Evolutionary conservation across 2,113 vertebrate genomes (phyloP).

Genomic region (Otocyon megalotis): DNA sequence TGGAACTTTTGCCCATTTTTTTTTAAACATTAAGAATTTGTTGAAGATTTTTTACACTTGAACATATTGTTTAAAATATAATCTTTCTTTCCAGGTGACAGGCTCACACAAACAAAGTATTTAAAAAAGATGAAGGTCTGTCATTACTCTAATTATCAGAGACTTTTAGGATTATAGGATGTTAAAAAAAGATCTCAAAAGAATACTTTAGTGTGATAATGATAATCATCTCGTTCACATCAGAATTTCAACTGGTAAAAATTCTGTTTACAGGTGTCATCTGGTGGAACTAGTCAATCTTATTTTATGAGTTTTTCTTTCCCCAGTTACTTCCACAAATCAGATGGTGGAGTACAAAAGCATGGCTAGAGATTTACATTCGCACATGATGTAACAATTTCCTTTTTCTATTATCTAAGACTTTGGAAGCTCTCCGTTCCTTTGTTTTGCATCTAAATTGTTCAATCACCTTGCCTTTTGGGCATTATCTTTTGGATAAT

Average conservation of each 20-base stretch:
- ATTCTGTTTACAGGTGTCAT: slow-evolving; percentile 71
- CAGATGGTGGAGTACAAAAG: slow-evolving; percentile 32
- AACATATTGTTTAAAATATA: slow-evolving; percentile 80
- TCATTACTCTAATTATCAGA: slow-evolving; percentile 78
- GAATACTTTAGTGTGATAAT: slow-evolving; percentile 51
- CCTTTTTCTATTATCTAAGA: background rate
- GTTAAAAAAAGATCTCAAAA: slow-evolving; percentile 60
- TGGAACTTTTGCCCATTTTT: slow-evolving; percentile 42
- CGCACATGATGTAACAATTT: background rate
- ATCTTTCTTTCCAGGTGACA: slow-evolving; percentile 74
- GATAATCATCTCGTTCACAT: slow-evolving; percentile 47
- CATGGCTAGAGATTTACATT: slow-evolving; percentile 34
- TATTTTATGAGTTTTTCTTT: slow-evolving; percentile 59
- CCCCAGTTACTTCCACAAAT: slow-evolving; percentile 52
- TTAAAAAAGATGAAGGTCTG: slow-evolving; percentile 77
- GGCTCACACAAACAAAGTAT: slow-evolving; percentile 77
- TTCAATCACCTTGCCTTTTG: slow-evolving; percentile 38
- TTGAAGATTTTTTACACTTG: slow-evolving; percentile 76
- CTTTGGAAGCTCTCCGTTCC: background rate
- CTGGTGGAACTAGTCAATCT: slow-evolving; percentile 69
- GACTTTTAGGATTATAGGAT: slow-evolving; percentile 59
- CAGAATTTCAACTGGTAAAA: slow-evolving; percentile 66
- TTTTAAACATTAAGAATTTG: slow-evolving; percentile 75
- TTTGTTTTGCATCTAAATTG: slow-evolving; percentile 14
- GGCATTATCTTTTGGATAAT: background rate